Base-by-base conservation (phyloP, 2,113 vertebrate species). In the Pithys albifrons region DNA sequence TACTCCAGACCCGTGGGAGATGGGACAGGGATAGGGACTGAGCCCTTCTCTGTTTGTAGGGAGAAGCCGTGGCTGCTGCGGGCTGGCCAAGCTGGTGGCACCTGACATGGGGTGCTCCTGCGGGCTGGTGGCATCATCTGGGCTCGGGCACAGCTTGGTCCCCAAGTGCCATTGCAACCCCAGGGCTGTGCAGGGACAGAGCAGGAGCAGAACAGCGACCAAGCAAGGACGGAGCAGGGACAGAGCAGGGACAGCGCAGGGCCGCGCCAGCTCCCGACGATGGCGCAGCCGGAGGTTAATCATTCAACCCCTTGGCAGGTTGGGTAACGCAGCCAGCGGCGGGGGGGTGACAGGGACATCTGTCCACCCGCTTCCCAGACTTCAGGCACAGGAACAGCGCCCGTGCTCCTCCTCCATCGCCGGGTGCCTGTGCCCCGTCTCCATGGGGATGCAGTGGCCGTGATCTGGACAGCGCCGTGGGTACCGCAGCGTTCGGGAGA, bases 291-390 rank as follows among this genome's bases (percentile, higher is more conserved):
- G 8, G 55, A 2, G 91, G 95, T 94, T 96, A 96, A 96, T 96
- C 83, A 92, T 96, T 96, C 79, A 96, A 79, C 91, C 51, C 67
- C 79, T 76, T 27, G 2, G 7, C 76, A 52, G 89, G 86, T 49
- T 80, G 89, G 83, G 67, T 61, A 86, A 69, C 14, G 46, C 31
- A 1, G 72, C 33, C 59, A 4, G 7, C 7, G 15, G n/a, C 0
- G 48, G 35, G 17, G 7, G 2, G 25, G 49, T 4, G 84, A 54
- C 3, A 2, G 57, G 52, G 92, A 77, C 74, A 31, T 76, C 62
- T 88, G 66, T 75, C 45, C 62, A 0, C 52, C 33, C 1, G 0
- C 23, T 23, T 9, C 7, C 20, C 85, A 3, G 25, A 17, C 8
- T 39, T n/a, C 67, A 4, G 61, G 20, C 9, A 0, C 3, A 3